A percentile compares a stretch with the other conserved stretches of the same genome.
These are phyloP conservation scores for Clivina fossor DNA, from an alignment of 2,888 invertebrate genomes.

Conservation along the genomic window DNA sequence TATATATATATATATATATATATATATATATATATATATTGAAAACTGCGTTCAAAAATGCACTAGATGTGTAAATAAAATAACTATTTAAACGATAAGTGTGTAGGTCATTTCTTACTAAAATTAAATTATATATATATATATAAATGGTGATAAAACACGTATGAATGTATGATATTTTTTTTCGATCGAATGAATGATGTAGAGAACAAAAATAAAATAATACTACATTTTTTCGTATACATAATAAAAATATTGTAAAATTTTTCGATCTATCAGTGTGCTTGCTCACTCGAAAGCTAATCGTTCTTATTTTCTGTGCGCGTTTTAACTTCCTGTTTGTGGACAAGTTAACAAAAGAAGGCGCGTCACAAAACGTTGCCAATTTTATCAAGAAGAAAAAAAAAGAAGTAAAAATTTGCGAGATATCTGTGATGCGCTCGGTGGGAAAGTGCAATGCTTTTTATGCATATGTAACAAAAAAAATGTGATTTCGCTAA, in stretches of 20 bases:
- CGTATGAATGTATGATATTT: conserved; percentile 13
- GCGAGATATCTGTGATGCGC: conserved; percentile 52
- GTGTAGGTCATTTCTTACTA: conserved; percentile 31
- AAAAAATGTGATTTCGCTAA: conserved; percentile 52
- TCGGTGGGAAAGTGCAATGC: conserved; percentile 54
- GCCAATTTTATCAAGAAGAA: not conserved
- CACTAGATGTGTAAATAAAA: conserved; percentile 28
- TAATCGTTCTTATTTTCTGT: conserved; percentile 18
- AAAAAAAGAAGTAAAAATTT: conserved; percentile 42
- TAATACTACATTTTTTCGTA: conserved; percentile 22
- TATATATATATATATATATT: not conserved
- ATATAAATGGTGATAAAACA: conserved; percentile 23
- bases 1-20: not conserved
- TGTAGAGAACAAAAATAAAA: not conserved
- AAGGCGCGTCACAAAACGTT: not conserved
- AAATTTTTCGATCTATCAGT: conserved; percentile 29
- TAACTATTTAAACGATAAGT: conserved; percentile 23
- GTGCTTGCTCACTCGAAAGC: conserved; percentile 31
- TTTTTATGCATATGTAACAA: conserved; percentile 46
- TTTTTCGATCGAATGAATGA: conserved; percentile 1
- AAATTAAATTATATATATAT: conserved; percentile 2
- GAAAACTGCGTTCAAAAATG: conserved; percentile 16
- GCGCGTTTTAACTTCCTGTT: conserved; percentile 12
- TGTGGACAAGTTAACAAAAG: conserved; percentile 2
- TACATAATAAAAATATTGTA: conserved; percentile 24